Conservation (phyloP, 2,888 invertebrate genomes). For the Eristalinus sepulchralis region DNA sequence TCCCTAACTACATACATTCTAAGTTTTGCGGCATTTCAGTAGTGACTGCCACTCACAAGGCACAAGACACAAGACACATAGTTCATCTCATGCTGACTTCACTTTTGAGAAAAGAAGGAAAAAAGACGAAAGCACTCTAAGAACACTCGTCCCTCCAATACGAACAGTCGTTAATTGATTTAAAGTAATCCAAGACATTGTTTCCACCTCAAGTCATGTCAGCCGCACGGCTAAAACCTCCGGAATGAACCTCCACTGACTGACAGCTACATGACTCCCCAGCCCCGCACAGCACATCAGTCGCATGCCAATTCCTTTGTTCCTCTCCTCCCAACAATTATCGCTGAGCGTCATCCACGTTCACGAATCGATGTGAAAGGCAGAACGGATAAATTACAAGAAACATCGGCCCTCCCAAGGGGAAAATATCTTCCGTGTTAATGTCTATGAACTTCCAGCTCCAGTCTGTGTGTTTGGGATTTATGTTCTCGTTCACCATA, state of each 20-base stretch:
- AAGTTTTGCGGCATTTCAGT: too few relatives aligned
- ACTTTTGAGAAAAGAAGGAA: too few relatives aligned
- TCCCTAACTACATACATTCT: too few relatives aligned
- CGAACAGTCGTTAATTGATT: background rate
- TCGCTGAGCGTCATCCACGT: background rate
- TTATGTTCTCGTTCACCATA: slow-evolving; percentile 57
- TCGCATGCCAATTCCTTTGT: background rate
- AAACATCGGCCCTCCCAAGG: slow-evolving; percentile 51
- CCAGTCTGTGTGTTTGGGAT: slow-evolving; percentile 28
- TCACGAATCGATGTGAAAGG: slow-evolving; percentile 9
- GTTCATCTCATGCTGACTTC: too few relatives aligned
- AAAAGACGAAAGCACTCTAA: too few relatives aligned
- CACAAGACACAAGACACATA: too few relatives aligned
- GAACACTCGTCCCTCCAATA: background rate
- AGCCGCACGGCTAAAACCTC: background rate
- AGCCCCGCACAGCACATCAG: background rate
- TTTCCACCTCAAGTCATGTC: too few relatives aligned
- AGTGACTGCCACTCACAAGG: too few relatives aligned
- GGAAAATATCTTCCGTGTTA: slow-evolving; percentile 47
- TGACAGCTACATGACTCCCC: background rate
- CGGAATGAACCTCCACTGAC: background rate
- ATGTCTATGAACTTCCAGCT: slow-evolving; percentile 52
- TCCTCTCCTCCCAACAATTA: slow-evolving; percentile 11
- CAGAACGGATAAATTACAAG: slow-evolving; percentile 36
- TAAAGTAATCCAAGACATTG: background rate